Evolutionary conservation across 2,113 vertebrate genomes (phyloP).

Genomic region (Myrmecobius fasciatus): DNA sequence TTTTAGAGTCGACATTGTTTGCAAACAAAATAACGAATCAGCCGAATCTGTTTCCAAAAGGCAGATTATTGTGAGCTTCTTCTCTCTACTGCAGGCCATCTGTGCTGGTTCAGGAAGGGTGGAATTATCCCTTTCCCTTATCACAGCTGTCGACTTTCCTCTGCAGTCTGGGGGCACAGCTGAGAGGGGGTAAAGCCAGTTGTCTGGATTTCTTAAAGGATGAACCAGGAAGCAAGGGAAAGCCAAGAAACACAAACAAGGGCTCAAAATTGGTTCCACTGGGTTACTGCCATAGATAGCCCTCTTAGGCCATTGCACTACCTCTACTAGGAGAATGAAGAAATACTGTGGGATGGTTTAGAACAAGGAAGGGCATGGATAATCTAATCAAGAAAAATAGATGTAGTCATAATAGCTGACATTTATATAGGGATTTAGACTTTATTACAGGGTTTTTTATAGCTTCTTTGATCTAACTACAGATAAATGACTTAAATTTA

Average conservation of each 20-base stretch:
- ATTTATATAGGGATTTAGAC: neutral
- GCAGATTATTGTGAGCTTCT: neutral
- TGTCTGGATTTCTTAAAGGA: neutral
- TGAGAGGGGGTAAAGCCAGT: neutral
- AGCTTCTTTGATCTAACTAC: neutral
- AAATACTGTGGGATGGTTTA: neutral
- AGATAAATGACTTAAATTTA: neutral
- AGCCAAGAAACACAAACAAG: neutral
- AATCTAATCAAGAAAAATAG: neutral
- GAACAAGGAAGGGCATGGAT: neutral
- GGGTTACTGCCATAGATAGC: rapidly evolving
- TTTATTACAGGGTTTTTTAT: neutral
- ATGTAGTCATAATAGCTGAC: neutral
- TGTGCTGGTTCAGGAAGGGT: neutral
- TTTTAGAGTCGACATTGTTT: constrained; percentile 13
- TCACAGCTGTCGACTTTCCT: neutral
- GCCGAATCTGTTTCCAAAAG: constrained; percentile 22
- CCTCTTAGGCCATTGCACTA: neutral
- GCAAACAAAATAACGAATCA: constrained; percentile 27
- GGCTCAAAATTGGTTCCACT: neutral
- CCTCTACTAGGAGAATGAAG: constrained; percentile 19
- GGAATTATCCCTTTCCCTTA: neutral
- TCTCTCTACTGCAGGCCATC: neutral
- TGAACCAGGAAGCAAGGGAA: neutral
- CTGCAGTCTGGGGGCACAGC: neutral